Evolutionary conservation across 2,113 vertebrate species (phyloP), one percentile per base, ranked within the genome.

Genomic region (Brachirus orientalis): DNA sequence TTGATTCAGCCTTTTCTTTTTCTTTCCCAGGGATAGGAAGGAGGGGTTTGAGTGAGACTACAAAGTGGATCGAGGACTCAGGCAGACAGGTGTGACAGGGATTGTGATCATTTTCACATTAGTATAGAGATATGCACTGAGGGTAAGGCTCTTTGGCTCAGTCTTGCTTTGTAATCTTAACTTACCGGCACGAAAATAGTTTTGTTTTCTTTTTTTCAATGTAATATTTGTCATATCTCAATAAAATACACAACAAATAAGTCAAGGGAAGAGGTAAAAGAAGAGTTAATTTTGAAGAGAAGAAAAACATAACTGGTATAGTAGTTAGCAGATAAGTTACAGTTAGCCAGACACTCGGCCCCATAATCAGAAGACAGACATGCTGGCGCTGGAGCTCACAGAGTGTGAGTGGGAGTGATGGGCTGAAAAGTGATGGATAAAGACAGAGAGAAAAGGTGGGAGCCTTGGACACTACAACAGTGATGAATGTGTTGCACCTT

Each of bases 401-500:
- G 66, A 61, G 84, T 62, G 67, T 53, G 44, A 80, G 77, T 53
- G 41, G 86, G 81, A 88, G 80, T 88, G 76, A 83, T 87, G 80
- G 77, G 72, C 84, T 85, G 82, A 87, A 84, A 82, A 87, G 85
- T 69, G 83, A 90, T 86, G 83, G 63, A 83, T 82, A 79, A 75
- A 86, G 77, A 77, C 3, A 28, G 41, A 35, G 58, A 82, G 71
- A 81, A 76, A 66, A 58, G 69, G 28, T 72, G 57, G 53, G 71
- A 89, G 67, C 67, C 70, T 71, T 79, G 72, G 72, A 75, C 63
- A 69, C 48, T 48, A 68, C 55, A 72, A 63, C 43, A 54, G 35
- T 70, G 53, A 80, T 78, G 64, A 75, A 80, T 73, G 68, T 74
- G 63, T 68, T 80, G 51, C 69, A 74, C 56, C 66, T 87, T 69